These are phyloP conservation scores for Petaurus breviceps DNA, from an alignment of 2,113 vertebrate species.

Conservation along the genomic window DNA sequence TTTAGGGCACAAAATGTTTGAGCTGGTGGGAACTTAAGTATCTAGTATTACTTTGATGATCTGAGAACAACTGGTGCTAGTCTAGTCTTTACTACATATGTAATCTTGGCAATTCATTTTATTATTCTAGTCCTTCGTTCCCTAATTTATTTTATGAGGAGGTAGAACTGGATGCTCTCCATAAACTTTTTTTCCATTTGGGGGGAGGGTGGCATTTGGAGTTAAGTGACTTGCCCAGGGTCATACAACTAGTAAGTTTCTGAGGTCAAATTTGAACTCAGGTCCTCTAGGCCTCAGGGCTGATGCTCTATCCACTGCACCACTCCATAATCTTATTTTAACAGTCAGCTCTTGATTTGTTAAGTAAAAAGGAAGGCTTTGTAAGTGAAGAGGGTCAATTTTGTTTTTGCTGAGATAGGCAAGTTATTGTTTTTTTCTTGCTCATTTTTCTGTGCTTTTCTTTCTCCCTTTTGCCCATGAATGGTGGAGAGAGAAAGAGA, in stretches of 20 bases:
- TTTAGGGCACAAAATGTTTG: background rate
- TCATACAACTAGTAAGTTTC: background rate
- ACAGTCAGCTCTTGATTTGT: conserved; percentile 1
- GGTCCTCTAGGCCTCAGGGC: background rate
- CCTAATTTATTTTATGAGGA: no score
- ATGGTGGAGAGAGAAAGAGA: background rate
- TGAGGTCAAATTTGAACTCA: background rate
- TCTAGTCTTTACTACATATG: no score
- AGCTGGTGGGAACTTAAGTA: background rate
- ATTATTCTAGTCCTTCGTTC: no score
- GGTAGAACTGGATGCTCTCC: no score
- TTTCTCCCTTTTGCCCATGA: background rate
- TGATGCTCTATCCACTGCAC: background rate
- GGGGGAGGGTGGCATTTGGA: background rate
- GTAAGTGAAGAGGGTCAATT: background rate
- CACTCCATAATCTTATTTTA: background rate
- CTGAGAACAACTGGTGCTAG: background rate
- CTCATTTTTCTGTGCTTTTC: conserved; percentile 16
- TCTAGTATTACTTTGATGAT: background rate
- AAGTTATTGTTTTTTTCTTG: background rate
- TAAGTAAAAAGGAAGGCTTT: conserved; percentile 22
- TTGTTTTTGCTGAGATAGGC: background rate
- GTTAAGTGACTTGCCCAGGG: background rate
- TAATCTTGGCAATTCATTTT: no score
- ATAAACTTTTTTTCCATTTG: no score